Percentiles rank a stretch among this genome's conserved stretches.
These are phyloP conservation scores for Penelope pileata DNA, from an alignment of 2,113 vertebrate species.

Conservation along the genomic window DNA sequence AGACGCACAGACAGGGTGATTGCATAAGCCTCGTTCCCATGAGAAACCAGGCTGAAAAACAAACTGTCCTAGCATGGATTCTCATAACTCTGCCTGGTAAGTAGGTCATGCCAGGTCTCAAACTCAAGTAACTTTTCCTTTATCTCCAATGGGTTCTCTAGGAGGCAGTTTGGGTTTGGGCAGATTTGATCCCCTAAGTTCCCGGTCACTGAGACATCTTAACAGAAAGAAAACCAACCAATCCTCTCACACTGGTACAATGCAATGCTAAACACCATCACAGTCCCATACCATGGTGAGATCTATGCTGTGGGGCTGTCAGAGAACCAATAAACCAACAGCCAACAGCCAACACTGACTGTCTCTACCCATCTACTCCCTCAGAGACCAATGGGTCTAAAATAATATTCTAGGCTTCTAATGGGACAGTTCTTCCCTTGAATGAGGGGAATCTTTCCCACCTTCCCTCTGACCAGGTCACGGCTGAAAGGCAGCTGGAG, in stretches of 20 bases:
- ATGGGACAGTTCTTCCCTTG: neutral
- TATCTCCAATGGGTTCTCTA: neutral
- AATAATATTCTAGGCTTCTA: neutral
- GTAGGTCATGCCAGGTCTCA: slow-evolving; percentile 43
- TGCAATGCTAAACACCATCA: neutral
- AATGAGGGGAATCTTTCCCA: neutral
- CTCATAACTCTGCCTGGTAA: slow-evolving; percentile 53
- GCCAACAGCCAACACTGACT: neutral
- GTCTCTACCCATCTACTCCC: neutral
- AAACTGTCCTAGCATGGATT: slow-evolving; percentile 61
- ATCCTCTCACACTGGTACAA: neutral
- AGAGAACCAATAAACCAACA: neutral
- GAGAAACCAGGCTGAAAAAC: slow-evolving; percentile 71
- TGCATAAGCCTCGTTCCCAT: slow-evolving; percentile 61
- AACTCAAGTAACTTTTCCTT: slow-evolving; percentile 20
- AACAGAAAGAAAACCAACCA: neutral
- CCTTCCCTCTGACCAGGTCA: neutral
- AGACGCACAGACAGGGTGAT: slow-evolving; percentile 34
- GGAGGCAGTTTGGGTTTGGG: neutral
- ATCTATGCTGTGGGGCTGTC: neutral
- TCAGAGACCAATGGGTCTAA: neutral
- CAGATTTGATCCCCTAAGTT: neutral
- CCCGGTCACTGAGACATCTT: neutral
- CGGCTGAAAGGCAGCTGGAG: neutral
- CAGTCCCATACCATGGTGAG: neutral